Evolutionary conservation across 92 coral and sea anemone genomes (phyloP).

Genomic region (Epizoanthus ramosus): DNA sequence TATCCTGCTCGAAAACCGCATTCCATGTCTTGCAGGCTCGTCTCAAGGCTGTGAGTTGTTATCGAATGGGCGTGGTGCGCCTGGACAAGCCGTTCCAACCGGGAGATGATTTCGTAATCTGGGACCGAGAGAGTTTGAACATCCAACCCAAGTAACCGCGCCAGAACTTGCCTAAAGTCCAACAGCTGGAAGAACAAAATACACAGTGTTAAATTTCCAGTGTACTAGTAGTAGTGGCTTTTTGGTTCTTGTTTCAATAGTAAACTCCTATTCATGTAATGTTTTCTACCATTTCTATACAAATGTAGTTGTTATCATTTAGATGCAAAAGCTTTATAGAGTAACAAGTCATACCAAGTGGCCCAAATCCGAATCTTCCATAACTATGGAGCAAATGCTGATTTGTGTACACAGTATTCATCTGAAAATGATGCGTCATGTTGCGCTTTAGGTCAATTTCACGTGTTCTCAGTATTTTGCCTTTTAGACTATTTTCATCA

Average conservation of each 20-base stretch:
- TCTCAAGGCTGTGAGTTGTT: constrained; percentile 96
- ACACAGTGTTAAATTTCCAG: not conserved
- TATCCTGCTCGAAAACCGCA: constrained; percentile 88
- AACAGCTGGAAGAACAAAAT: constrained; percentile 62
- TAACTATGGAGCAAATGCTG: no score
- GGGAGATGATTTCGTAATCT: constrained; percentile 99
- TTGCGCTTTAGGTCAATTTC: no score
- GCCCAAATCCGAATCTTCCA: no score
- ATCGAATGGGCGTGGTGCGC: constrained; percentile 99
- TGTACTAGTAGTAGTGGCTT: not conserved
- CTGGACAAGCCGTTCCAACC: constrained; percentile 97
- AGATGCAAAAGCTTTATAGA: no score
- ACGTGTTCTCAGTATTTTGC: no score
- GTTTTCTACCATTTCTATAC: no score
- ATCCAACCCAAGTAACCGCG: constrained; percentile 95
- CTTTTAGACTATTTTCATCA: no score
- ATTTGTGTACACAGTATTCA: no score
- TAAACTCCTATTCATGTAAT: no score
- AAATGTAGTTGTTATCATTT: no score
- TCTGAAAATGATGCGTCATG: no score
- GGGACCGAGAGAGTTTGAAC: constrained; percentile 95
- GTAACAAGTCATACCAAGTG: no score
- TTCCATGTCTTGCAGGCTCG: constrained; percentile 98
- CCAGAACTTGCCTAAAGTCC: constrained; percentile 96
- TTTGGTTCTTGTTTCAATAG: not conserved